phyloP scores from a whole-genome alignment of 2,888 invertebrate genomes.

The Oasisia sp. region DNA sequence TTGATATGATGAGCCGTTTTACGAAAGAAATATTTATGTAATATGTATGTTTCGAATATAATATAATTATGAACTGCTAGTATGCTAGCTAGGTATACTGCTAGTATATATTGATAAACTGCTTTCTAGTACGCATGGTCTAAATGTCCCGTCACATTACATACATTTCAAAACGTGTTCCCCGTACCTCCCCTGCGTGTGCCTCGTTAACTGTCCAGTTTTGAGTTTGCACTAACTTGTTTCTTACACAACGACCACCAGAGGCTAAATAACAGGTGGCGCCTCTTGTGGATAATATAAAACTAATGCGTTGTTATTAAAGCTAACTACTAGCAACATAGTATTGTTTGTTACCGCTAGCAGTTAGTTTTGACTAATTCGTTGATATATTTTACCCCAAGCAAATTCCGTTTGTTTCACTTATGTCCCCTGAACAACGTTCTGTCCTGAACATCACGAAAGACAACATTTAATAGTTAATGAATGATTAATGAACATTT shows the following conservation, averaged over 20 bases:
- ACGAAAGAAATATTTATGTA: not conserved
- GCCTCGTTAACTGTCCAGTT: not conserved
- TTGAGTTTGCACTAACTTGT: not conserved
- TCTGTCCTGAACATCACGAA: too few species aligned
- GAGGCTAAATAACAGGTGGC: not conserved
- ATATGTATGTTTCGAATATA: not conserved
- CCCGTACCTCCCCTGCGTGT: not conserved
- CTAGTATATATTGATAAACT: not conserved
- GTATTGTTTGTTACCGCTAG: too few species aligned
- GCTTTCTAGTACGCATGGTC: not conserved
- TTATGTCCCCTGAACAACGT: too few species aligned
- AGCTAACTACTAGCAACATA: too few species aligned
- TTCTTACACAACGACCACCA: not conserved
- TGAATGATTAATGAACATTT: too few species aligned
- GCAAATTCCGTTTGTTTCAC: too few species aligned
- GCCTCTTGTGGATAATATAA: too few species aligned
- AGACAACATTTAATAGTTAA: too few species aligned
- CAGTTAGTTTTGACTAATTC: too few species aligned
- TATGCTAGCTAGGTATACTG: not conserved
- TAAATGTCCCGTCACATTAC: not conserved
- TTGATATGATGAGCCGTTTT: not conserved
- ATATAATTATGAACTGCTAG: not conserved
- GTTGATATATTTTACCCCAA: too few species aligned
- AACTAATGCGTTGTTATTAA: too few species aligned
- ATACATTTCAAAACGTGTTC: not conserved